phyloP scores from a whole-genome alignment of 2,797 vertebrate species.

The Fringilla coelebs region DNA sequence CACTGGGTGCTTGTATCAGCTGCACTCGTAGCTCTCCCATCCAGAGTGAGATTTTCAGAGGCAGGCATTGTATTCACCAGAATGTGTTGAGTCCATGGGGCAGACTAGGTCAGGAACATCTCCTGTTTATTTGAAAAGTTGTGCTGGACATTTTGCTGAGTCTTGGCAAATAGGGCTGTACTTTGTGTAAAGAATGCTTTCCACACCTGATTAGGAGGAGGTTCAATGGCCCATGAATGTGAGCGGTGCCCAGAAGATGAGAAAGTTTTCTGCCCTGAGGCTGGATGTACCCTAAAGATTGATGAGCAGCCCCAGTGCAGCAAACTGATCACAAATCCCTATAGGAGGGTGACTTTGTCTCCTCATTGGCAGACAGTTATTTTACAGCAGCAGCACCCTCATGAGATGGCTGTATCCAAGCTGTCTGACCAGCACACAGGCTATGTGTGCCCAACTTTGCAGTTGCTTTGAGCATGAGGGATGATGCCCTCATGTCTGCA shows the following conservation, averaged over 20 bases:
- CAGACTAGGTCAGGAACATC: not conserved
- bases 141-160: not conserved
- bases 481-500: not conserved
- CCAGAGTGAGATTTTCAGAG: not conserved
- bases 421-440: not conserved
- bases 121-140: not conserved
- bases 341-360: not conserved
- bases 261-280: no score
- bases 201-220: not conserved
- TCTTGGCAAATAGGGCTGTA: not conserved
- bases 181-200: not conserved
- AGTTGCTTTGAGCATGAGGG: not conserved
- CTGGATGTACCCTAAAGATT: not conserved
- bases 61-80: not conserved
- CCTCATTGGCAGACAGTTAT: not conserved
- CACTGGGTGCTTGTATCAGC: not conserved
- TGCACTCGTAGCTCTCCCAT: not conserved
- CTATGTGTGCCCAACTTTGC: rapidly evolving
- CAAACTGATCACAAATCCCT: not conserved
- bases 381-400: not conserved
- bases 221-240: not conserved
- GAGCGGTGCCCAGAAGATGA: not conserved
- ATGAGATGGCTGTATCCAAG: not conserved
- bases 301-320: not conserved
- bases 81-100: rapidly evolving